Conservation (phyloP, 1,140 invertebrate genomes). For the Calosoma granatense region DNA sequence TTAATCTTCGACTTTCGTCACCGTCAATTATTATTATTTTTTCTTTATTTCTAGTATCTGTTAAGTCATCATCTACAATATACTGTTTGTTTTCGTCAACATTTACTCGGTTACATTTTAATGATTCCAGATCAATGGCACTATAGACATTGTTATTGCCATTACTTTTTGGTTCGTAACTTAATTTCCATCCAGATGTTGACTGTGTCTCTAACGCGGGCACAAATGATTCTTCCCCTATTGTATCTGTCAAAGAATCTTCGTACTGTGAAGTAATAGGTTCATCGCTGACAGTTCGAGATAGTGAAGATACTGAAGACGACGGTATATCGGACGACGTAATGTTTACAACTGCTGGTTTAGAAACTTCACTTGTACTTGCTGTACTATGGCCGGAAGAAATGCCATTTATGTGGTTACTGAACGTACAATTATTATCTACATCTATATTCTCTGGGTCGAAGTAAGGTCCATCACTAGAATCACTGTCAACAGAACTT, state of each 20-base stretch:
- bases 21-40: no score
- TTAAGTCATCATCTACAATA: no score
- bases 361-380: no score
- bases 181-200: neutral
- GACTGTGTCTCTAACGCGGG: neutral
- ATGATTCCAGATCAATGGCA: neutral
- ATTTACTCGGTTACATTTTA: neutral
- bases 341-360: no score
- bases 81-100: no score
- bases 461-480: conserved; percentile 42
- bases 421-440: conserved; percentile 15
- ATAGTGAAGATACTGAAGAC: neutral
- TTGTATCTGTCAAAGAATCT: neutral
- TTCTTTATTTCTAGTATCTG: no score
- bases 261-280: neutral
- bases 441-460: conserved; percentile 38
- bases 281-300: neutral
- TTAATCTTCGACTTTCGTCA: no score
- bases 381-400: no score
- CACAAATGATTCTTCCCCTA: no score
- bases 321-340: neutral
- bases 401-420: neutral
- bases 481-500: conserved; percentile 39
- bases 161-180: neutral
- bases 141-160: conserved; percentile 1